phyloP scores from a whole-genome alignment of 2,888 invertebrate genomes.

The Noctua janthina region DNA sequence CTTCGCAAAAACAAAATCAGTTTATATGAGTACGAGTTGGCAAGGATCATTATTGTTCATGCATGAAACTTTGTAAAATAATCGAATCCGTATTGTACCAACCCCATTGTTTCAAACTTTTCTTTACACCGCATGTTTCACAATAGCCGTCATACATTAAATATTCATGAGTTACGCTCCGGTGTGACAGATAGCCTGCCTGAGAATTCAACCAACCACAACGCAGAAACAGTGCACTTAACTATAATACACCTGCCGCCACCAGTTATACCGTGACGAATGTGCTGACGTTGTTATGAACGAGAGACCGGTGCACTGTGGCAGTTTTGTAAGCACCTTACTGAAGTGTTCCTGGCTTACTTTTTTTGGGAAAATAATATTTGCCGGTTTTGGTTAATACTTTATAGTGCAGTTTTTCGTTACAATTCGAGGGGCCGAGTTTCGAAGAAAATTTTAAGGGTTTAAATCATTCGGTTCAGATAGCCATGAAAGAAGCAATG shows the following conservation, averaged over 20 bases:
- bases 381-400: not conserved
- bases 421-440: not conserved
- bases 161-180: conserved; percentile 24
- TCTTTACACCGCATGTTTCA: not conserved
- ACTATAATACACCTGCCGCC: conserved; percentile 31
- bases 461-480: not conserved
- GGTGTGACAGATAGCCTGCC: conserved; percentile 34
- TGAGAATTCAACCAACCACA: conserved; percentile 42
- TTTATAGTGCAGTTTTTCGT: not conserved
- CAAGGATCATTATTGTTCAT: not conserved
- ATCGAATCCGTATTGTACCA: not conserved
- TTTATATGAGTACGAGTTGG: not conserved
- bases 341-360: not conserved
- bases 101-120: conserved; percentile 25
- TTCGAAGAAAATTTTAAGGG: not conserved
- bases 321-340: conserved; percentile 18
- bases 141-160: conserved; percentile 17
- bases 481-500: not conserved
- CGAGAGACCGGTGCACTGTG: not conserved
- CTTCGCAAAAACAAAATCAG: not conserved
- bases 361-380: not conserved
- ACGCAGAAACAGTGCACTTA: conserved; percentile 37
- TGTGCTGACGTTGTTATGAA: conserved; percentile 4
- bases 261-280: conserved; percentile 24
- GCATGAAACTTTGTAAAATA: not conserved